These are phyloP conservation scores for Terrapene triunguis DNA, from an alignment of 2,113 vertebrate species.

Conservation along the genomic window DNA sequence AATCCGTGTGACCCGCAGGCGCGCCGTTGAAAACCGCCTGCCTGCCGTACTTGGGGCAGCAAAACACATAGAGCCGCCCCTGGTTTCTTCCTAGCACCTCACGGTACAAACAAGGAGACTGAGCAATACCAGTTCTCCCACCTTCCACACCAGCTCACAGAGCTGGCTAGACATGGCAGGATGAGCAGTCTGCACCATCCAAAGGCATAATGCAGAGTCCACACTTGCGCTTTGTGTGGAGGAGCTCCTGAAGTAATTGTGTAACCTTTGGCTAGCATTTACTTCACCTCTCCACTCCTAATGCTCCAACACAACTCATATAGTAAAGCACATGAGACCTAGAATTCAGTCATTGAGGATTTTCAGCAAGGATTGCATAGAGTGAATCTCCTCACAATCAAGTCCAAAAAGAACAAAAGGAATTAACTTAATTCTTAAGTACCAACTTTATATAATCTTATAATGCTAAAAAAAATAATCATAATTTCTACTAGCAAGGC, in stretches of 20 bases:
- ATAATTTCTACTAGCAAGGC: background rate
- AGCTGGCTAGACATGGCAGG: background rate
- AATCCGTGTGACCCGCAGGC: too few species aligned
- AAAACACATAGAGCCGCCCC: too few species aligned
- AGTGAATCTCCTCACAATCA: background rate
- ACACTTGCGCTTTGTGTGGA: background rate
- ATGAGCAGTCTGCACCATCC: background rate
- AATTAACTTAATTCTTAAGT: background rate
- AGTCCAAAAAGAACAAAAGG: background rate
- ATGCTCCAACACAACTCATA: background rate
- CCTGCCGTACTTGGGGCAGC: too few species aligned
- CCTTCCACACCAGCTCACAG: background rate
- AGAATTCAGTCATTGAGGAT: background rate
- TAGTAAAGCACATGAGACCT: background rate
- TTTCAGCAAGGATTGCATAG: background rate
- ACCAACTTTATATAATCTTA: background rate
- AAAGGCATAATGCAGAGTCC: background rate
- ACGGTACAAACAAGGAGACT: background rate
- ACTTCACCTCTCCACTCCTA: background rate
- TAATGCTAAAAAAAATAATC: background rate
- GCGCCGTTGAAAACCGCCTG: too few species aligned
- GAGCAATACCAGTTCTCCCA: background rate
- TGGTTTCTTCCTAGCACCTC: background rate
- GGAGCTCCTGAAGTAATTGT: background rate
- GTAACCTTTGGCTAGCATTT: background rate